Conservation (phyloP, 53 echinoderm and acorn worm genomes). For the Mesocentrotus franciscanus region DNA sequence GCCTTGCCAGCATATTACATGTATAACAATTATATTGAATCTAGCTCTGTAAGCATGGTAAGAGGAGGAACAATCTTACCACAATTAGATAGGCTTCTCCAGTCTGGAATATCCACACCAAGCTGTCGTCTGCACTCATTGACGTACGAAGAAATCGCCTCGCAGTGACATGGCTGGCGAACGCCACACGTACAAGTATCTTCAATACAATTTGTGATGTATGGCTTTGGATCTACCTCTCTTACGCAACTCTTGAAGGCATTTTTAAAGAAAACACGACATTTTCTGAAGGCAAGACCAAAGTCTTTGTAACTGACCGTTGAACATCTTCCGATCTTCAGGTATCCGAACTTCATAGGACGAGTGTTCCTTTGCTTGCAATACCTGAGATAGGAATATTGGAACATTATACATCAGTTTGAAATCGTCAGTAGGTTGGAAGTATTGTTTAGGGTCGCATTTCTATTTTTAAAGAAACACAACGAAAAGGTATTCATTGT, state of each 20-base stretch:
- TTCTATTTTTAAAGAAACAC: too few species aligned
- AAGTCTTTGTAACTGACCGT: constrained; percentile 60
- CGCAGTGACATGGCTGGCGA: constrained; percentile 80
- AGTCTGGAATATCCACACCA: constrained; percentile 45
- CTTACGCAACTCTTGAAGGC: constrained; percentile 64
- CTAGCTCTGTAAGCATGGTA: background rate
- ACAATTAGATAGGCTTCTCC: constrained; percentile 62
- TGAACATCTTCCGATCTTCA: constrained; percentile 41
- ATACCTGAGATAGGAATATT: background rate
- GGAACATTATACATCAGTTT: too few species aligned
- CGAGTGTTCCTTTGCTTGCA: constrained; percentile 8
- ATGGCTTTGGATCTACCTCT: constrained; percentile 65
- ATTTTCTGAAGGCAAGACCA: constrained; percentile 59
- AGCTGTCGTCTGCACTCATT: constrained; percentile 75
- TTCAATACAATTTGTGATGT: constrained; percentile 76
- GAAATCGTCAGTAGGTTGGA: too few species aligned
- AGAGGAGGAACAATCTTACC: constrained; percentile 62
- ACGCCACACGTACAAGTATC: constrained; percentile 77
- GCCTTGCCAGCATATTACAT: too few species aligned
- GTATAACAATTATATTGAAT: too few species aligned
- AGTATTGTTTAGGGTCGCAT: too few species aligned
- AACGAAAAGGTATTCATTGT: too few species aligned
- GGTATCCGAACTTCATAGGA: constrained; percentile 14
- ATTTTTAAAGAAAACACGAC: constrained; percentile 54
- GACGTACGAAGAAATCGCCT: constrained; percentile 73